Conservation (phyloP, 1,140 invertebrate species). For the Spodoptera frugiperda region DNA sequence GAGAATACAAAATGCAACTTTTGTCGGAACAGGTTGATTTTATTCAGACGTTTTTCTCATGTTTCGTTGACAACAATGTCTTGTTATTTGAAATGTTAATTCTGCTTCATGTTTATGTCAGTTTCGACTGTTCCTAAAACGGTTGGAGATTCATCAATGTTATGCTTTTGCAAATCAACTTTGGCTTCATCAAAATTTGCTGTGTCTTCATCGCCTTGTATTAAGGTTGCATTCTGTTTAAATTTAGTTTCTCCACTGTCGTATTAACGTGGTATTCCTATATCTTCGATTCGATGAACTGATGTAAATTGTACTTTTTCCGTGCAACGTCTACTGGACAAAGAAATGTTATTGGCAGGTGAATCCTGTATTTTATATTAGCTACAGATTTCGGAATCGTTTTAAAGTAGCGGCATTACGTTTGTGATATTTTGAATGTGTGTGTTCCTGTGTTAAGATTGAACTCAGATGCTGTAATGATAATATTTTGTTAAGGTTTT, state of each 20-base stretch:
- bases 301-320: conserved; percentile 70
- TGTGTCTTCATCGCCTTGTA: conserved; percentile 25
- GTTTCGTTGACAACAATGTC: conserved; percentile 65
- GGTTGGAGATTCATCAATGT: conserved; percentile 77
- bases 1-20: conserved; percentile 60
- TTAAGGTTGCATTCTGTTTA: conserved; percentile 47
- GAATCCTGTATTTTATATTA: conserved; percentile 76
- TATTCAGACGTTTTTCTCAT: conserved; percentile 56
- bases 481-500: neutral
- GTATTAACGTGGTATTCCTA: conserved; percentile 56
- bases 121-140: conserved; percentile 71
- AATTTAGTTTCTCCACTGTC: neutral
- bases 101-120: conserved; percentile 73
- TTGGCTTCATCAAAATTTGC: conserved; percentile 34
- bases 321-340: conserved; percentile 64
- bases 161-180: conserved; percentile 57
- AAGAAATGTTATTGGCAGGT: conserved; percentile 76
- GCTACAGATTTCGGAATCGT: conserved; percentile 59
- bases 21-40: conserved; percentile 65
- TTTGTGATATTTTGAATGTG: conserved; percentile 51
- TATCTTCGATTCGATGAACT: conserved; percentile 71
- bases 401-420: conserved; percentile 60
- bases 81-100: conserved; percentile 78
- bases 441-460: conserved; percentile 19
- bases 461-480: neutral